phyloP scores from a whole-genome alignment of 2,113 vertebrate species.

The Calypte anna region DNA sequence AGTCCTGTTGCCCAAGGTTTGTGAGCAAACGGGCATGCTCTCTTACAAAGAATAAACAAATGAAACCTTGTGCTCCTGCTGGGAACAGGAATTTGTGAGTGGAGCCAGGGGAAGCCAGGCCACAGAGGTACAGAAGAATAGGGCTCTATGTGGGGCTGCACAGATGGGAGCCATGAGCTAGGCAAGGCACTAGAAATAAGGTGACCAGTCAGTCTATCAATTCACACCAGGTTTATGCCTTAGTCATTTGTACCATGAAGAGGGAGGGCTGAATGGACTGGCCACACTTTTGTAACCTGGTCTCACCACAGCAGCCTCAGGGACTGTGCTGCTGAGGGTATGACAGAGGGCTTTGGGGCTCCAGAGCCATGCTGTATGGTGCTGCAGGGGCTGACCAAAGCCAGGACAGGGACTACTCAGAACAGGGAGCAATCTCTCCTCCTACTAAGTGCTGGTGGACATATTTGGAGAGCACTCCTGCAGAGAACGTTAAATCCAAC shows the following conservation, averaged over 20 bases:
- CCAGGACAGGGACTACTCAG: background rate
- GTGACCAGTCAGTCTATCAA: background rate
- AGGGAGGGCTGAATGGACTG: background rate
- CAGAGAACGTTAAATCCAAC: background rate
- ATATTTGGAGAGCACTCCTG: background rate
- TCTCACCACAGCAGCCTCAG: background rate
- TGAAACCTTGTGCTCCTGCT: background rate
- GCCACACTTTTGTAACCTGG: accelerated
- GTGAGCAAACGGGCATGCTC: background rate
- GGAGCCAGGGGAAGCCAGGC: background rate
- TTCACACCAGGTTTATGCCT: background rate
- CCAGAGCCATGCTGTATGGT: accelerated
- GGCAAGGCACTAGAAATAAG: background rate
- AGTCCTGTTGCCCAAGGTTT: background rate
- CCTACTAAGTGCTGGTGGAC: background rate
- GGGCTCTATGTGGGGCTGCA: background rate
- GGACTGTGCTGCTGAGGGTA: background rate
- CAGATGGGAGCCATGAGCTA: accelerated
- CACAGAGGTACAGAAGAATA: background rate
- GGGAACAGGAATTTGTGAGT: background rate
- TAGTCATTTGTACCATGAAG: background rate
- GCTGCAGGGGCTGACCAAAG: background rate
- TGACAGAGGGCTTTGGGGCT: background rate
- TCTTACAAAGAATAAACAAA: background rate
- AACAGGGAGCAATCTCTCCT: background rate